phyloP scores from a whole-genome alignment of 92 coral and sea anemone species.

The Diadumene lineata region DNA sequence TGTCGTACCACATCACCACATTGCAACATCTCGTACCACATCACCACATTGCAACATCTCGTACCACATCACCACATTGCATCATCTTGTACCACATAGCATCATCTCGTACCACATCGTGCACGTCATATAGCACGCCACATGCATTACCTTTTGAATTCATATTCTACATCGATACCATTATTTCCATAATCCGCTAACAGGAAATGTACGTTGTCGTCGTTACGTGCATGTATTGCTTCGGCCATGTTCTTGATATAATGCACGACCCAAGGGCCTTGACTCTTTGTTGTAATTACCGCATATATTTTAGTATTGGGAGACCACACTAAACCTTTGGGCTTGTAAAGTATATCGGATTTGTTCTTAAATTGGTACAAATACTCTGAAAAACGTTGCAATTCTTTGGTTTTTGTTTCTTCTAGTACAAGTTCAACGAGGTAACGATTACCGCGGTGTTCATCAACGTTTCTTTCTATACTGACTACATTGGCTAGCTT shows the following conservation, averaged over 20 bases:
- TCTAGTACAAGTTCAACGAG: conserved; percentile 63
- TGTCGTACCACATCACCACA: background rate
- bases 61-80: background rate
- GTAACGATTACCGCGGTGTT: conserved; percentile 56
- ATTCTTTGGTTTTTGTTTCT: conserved; percentile 29
- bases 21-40: background rate
- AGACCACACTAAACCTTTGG: conserved; percentile 47
- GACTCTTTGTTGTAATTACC: conserved; percentile 69
- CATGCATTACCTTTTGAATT: conserved; percentile 42
- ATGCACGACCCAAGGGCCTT: conserved; percentile 79
- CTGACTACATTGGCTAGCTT: conserved; percentile 44
- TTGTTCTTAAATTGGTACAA: conserved; percentile 32
- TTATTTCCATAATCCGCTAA: conserved; percentile 71
- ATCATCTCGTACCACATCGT: background rate
- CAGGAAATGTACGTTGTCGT: conserved; percentile 57
- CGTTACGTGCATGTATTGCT: conserved; percentile 57
- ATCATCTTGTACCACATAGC: background rate
- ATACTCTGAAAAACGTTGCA: conserved; percentile 53
- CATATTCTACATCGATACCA: conserved; percentile 56
- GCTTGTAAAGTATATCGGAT: conserved; percentile 43
- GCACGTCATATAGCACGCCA: background rate
- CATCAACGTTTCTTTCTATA: conserved; percentile 64
- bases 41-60: background rate
- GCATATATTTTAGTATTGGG: conserved; percentile 59
- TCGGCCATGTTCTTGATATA: conserved; percentile 63